These are phyloP conservation scores for Antechinus stuartii DNA, from an alignment of 2,113 vertebrate genomes.

Conservation along the genomic window DNA sequence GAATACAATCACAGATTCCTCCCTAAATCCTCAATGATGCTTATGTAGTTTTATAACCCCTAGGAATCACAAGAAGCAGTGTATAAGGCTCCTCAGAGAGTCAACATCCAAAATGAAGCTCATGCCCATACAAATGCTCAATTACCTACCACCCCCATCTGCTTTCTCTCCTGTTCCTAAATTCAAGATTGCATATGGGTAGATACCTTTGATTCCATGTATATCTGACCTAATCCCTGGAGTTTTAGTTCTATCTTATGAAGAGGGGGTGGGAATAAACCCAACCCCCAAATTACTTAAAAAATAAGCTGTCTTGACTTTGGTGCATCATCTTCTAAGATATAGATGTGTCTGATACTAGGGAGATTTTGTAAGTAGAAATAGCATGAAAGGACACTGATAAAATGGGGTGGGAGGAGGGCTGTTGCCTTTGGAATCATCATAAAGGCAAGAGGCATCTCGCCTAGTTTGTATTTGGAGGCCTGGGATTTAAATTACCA, in stretches of 20 bases:
- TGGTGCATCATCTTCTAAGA: background rate
- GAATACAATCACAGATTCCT: background rate
- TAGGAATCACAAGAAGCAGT: background rate
- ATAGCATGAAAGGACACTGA: background rate
- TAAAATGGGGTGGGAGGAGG: background rate
- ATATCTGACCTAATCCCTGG: background rate
- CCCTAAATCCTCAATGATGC: background rate
- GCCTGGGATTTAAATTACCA: background rate
- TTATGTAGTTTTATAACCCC: background rate
- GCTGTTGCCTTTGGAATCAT: background rate
- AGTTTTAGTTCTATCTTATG: background rate
- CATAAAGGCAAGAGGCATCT: background rate
- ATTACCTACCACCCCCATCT: background rate
- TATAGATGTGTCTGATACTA: background rate
- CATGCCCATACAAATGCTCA: background rate
- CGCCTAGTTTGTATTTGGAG: background rate
- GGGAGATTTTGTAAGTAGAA: background rate
- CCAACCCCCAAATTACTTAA: background rate
- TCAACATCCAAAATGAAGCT: background rate
- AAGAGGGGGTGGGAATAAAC: background rate
- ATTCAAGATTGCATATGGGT: background rate
- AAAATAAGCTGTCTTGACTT: background rate
- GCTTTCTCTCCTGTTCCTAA: background rate
- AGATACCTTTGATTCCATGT: background rate
- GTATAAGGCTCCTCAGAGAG: background rate